Percentiles rank a stretch among this genome's conserved stretches.
phyloP scores from a whole-genome alignment of 2,888 invertebrate species.

The Lydus trimaculatus region DNA sequence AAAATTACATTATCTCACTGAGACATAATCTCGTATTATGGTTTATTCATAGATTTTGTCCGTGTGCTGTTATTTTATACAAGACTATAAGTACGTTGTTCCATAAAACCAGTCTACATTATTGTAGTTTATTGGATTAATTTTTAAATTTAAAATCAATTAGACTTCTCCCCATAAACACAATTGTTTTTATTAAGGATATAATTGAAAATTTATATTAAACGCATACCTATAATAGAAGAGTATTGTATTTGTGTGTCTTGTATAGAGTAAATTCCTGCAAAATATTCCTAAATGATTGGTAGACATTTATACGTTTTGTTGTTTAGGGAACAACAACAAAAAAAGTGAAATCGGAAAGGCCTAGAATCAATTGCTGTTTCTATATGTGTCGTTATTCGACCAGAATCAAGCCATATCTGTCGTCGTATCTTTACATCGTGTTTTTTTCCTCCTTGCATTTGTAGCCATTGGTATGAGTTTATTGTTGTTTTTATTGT shows the following conservation, averaged over 20 bases:
- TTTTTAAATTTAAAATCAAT: neutral
- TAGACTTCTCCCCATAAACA: neutral
- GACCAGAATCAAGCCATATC: too few species aligned
- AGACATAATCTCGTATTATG: too few species aligned
- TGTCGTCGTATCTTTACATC: neutral
- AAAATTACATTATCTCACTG: too few species aligned
- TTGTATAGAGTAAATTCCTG: neutral
- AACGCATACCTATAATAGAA: neutral
- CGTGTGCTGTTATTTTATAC: neutral
- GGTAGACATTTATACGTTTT: neutral
- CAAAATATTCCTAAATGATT: neutral
- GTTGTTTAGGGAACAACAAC: too few species aligned
- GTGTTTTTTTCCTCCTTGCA: neutral
- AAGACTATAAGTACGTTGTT: neutral
- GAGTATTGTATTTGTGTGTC: neutral
- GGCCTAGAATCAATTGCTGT: neutral
- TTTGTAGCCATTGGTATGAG: neutral
- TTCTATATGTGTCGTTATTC: neutral
- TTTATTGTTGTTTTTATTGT: slow-evolving; percentile 22
- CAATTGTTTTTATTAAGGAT: neutral
- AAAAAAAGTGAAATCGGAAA: neutral
- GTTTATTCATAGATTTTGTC: too few species aligned
- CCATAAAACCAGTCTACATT: neutral
- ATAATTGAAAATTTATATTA: neutral
- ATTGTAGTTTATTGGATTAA: neutral